A percentile compares a stretch with the other conserved stretches of the same genome.
phyloP scores from a whole-genome alignment of 2,888 invertebrate genomes.

The Diarsia mendica region DNA sequence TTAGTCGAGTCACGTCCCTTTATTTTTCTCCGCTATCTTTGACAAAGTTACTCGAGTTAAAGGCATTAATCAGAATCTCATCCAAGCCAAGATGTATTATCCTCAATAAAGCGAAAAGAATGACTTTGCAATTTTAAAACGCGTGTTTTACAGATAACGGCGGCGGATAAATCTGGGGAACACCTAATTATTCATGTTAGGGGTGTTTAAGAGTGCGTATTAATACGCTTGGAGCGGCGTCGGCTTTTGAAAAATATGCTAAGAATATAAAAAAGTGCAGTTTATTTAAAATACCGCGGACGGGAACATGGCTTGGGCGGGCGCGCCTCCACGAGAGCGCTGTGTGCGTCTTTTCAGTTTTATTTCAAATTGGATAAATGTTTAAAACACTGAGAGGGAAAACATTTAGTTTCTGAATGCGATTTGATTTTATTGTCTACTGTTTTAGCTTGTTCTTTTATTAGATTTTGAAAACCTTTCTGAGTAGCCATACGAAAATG shows the following conservation, averaged over 20 bases:
- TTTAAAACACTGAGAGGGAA: slow-evolving; percentile 71
- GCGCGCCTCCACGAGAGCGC: slow-evolving; percentile 68
- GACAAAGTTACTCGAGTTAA: slow-evolving; percentile 87
- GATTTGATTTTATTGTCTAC: slow-evolving; percentile 45
- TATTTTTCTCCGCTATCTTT: slow-evolving; percentile 88
- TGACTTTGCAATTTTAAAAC: slow-evolving; percentile 89
- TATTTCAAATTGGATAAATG: slow-evolving; percentile 80
- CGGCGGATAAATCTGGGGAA: slow-evolving; percentile 84
- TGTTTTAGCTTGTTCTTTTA: neutral
- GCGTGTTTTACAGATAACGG: slow-evolving; percentile 88
- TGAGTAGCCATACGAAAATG: slow-evolving; percentile 1
- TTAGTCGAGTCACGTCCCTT: slow-evolving; percentile 88
- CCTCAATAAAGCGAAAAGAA: slow-evolving; percentile 89
- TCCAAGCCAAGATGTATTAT: slow-evolving; percentile 87
- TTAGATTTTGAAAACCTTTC: neutral
- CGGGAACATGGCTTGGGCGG: slow-evolving; percentile 88
- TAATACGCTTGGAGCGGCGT: slow-evolving; percentile 80
- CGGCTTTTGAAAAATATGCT: slow-evolving; percentile 83
- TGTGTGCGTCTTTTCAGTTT: slow-evolving; percentile 76
- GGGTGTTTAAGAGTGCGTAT: slow-evolving; percentile 88
- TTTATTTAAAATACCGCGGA: slow-evolving; percentile 84
- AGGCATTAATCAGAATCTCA: slow-evolving; percentile 89
- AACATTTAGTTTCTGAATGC: slow-evolving; percentile 55
- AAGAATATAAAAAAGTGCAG: slow-evolving; percentile 78
- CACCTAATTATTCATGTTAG: slow-evolving; percentile 90